Percentiles rank a stretch among this genome's conserved stretches.
Conservation (phyloP, 2,113 vertebrate genomes). For the Nicator chloris region DNA sequence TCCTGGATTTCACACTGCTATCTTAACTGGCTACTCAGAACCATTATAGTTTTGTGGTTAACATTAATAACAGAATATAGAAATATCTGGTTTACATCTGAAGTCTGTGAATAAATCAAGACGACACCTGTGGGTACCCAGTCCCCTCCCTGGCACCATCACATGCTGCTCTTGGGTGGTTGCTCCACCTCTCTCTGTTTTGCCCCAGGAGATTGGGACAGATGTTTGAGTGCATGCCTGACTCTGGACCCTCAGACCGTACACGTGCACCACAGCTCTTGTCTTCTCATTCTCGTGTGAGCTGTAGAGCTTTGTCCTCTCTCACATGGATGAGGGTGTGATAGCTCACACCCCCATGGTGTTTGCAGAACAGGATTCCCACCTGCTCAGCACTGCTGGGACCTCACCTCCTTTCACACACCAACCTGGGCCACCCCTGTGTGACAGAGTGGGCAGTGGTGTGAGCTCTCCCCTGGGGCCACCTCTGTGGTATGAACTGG, state of each 20-base stretch:
- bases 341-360: rapidly evolving
- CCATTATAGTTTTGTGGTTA: neutral
- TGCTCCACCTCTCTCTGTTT: neutral
- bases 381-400: rapidly evolving
- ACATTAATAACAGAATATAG: conserved; percentile 1
- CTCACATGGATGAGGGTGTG: neutral
- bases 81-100: conserved; percentile 25
- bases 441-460: neutral
- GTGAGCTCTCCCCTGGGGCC: neutral
- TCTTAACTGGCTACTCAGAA: neutral
- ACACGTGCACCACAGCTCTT: neutral
- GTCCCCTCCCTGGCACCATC: neutral
- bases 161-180: neutral
- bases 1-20: neutral
- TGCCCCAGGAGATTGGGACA: neutral
- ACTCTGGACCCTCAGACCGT: neutral
- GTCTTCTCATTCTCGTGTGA: rapidly evolving
- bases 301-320: neutral
- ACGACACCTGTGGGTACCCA: neutral
- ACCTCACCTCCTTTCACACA: neutral
- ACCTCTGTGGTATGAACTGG: rapidly evolving
- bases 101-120: neutral
- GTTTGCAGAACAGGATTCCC: neutral
- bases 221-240: neutral
- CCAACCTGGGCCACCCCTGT: neutral